A percentile compares a stretch with the other conserved stretches of the same genome.
Evolutionary conservation across 2,113 vertebrate genomes (phyloP).

Genomic region (Dipodomys stephensi): DNA sequence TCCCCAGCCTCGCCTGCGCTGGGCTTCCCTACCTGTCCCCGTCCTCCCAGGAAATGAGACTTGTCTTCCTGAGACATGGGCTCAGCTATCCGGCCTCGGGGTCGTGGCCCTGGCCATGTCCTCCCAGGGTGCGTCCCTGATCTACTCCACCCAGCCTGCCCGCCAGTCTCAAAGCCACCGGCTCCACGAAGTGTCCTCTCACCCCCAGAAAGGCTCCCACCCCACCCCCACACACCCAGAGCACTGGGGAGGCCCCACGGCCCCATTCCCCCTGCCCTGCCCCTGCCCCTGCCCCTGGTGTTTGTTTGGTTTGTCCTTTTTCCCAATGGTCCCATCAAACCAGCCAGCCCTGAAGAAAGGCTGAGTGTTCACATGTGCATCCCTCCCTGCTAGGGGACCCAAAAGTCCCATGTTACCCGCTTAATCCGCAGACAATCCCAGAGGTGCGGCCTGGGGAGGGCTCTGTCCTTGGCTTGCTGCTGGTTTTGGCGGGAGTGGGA

Average conservation of each 20-base stretch:
- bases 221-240: too few species aligned
- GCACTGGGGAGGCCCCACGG: too few species aligned
- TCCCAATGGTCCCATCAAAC: background rate
- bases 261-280: too few species aligned
- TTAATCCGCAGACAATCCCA: background rate
- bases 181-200: background rate
- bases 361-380: background rate
- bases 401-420: background rate
- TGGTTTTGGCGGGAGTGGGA: background rate
- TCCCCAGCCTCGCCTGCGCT: too few species aligned
- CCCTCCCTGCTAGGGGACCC: background rate
- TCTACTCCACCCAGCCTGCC: background rate
- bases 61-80: background rate
- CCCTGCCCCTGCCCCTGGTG: background rate
- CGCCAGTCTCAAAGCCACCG: background rate
- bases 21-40: background rate
- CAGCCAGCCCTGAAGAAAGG: background rate
- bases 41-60: background rate
- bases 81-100: background rate
- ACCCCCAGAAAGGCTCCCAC: background rate
- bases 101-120: background rate
- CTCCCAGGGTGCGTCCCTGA: background rate
- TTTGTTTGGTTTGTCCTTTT: accelerated
- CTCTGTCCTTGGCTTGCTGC: too few species aligned
- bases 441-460: background rate